Evolutionary conservation across 2,113 vertebrate genomes (phyloP).

Genomic region (Melanerpes formicivorus): DNA sequence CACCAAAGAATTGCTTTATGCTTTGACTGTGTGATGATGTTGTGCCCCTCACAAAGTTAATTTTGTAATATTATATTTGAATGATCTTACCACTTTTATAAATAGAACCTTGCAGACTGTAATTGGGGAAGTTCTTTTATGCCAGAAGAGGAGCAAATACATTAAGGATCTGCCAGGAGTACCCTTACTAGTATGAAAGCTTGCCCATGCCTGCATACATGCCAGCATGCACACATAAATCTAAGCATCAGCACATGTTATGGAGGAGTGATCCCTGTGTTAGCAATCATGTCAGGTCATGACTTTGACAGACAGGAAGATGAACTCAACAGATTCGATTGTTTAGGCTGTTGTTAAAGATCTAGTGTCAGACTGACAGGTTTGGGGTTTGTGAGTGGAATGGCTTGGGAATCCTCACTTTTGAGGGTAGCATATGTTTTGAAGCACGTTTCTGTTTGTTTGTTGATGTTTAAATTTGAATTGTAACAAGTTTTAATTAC

Average conservation of each 20-base stretch:
- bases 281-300: not conserved
- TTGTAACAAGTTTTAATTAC: not conserved
- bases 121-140: not conserved
- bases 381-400: not conserved
- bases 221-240: not conserved
- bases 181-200: not conserved
- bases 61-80: not conserved
- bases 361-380: not conserved
- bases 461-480: not conserved
- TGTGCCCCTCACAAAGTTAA: not conserved
- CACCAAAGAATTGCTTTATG: not conserved
- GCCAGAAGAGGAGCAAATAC: not conserved
- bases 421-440: not conserved
- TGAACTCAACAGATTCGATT: not conserved
- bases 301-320: not conserved
- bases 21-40: not conserved
- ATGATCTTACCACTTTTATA: not conserved
- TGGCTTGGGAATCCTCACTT: not conserved
- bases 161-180: not conserved
- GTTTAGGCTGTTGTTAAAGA: not conserved
- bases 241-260: not conserved
- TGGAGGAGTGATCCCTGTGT: rapidly evolving
- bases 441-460: not conserved
- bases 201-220: not conserved
- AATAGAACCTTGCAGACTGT: not conserved